phyloP scores from a whole-genome alignment of 2,888 invertebrate species.

The Vandiemenella viatica region DNA sequence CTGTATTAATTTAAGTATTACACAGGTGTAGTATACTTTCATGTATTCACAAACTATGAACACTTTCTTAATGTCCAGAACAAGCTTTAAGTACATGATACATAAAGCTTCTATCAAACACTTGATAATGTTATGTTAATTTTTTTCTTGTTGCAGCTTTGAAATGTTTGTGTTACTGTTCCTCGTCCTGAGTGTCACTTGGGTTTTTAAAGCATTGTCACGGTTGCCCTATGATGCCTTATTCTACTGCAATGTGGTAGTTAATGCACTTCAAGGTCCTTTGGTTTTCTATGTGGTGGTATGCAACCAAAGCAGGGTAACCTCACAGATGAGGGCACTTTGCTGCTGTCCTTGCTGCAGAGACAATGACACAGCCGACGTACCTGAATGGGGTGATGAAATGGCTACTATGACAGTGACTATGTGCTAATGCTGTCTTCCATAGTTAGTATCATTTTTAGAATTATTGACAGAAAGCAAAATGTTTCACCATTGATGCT shows the following conservation, averaged over 20 bases:
- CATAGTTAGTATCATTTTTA: too few relatives aligned
- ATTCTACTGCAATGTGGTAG: slow-evolving; percentile 56
- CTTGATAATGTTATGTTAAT: slow-evolving; percentile 1
- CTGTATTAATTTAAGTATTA: too few relatives aligned
- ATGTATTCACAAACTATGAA: too few relatives aligned
- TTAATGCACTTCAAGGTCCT: slow-evolving; percentile 62
- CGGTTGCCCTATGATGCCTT: slow-evolving; percentile 58
- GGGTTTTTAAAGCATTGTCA: slow-evolving; percentile 63
- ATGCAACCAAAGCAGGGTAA: slow-evolving; percentile 61
- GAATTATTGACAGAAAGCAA: too few relatives aligned
- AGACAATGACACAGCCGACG: slow-evolving; percentile 14
- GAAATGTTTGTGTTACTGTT: slow-evolving; percentile 62
- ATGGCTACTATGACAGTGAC: slow-evolving; percentile 73
- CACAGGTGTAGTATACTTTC: too few relatives aligned
- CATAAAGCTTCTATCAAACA: not conserved
- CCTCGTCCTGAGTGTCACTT: slow-evolving; percentile 55
- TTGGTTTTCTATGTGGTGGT: slow-evolving; percentile 63
- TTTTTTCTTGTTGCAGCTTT: slow-evolving; percentile 43
- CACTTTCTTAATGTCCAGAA: too few relatives aligned
- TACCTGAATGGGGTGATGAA: slow-evolving; percentile 69
- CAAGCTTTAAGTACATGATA: not conserved
- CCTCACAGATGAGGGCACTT: slow-evolving; percentile 59
- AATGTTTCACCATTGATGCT: too few relatives aligned
- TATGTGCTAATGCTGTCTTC: slow-evolving; percentile 31
- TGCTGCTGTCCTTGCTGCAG: slow-evolving; percentile 44